phyloP scores from a whole-genome alignment of 2,113 vertebrate species.

The Plotosus lineatus region DNA sequence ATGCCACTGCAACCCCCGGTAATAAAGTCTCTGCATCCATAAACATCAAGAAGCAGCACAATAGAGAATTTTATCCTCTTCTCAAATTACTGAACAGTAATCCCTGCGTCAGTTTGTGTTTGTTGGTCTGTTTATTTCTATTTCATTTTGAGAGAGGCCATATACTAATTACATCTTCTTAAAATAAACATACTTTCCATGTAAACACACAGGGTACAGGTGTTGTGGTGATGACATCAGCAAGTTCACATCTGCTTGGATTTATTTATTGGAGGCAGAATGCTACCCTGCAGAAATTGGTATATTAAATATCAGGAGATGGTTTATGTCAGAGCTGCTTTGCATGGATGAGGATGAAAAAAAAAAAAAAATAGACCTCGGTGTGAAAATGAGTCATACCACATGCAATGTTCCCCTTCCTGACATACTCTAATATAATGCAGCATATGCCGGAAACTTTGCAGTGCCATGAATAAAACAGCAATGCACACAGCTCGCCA shows the following conservation, averaged over 20 bases:
- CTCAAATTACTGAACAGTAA: neutral
- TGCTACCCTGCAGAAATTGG: constrained; percentile 64
- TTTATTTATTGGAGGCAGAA: constrained; percentile 56
- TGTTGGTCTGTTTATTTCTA: neutral
- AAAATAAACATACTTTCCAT: constrained; percentile 11
- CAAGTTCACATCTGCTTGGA: constrained; percentile 61
- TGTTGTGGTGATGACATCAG: constrained; percentile 44
- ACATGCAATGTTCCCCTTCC: constrained; percentile 52
- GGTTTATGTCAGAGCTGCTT: constrained; percentile 69
- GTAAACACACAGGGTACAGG: constrained; percentile 16
- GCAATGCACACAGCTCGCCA: neutral
- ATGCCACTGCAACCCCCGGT: neutral
- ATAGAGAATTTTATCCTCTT: neutral
- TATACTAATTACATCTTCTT: constrained; percentile 21
- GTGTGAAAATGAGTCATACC: constrained; percentile 60
- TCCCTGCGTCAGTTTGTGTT: neutral
- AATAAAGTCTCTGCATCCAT: neutral
- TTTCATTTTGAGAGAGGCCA: neutral
- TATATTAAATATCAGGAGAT: constrained; percentile 69
- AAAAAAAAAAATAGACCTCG: constrained; percentile 35
- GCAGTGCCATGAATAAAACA: constrained; percentile 27
- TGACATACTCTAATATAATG: constrained; percentile 62
- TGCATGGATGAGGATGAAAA: constrained; percentile 25
- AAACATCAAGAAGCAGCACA: neutral
- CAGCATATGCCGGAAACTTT: constrained; percentile 63